A percentile compares a stretch with the other conserved stretches of the same genome.
phyloP scores from a whole-genome alignment of 2,113 vertebrate species.

The Brachypteracias leptosomus region DNA sequence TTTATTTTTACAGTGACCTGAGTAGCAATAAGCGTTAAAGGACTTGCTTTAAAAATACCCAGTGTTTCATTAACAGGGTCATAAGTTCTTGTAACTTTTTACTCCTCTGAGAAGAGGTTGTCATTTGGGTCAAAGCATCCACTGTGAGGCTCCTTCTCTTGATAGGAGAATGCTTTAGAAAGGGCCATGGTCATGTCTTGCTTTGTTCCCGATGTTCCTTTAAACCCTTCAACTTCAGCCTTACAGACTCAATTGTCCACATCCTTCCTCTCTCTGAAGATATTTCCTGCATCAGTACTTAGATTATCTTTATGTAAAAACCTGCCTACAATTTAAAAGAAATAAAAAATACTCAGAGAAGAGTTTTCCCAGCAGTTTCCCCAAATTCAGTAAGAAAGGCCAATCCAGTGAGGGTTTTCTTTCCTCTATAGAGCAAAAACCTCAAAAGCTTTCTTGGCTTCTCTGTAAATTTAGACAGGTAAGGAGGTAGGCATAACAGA shows the following conservation, averaged over 20 bases:
- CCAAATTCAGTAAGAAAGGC: background rate
- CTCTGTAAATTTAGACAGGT: background rate
- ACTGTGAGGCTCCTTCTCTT: background rate
- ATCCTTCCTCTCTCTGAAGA: background rate
- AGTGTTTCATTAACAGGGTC: background rate
- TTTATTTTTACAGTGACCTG: background rate
- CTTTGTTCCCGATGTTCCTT: background rate
- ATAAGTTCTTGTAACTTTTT: background rate
- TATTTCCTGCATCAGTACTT: background rate
- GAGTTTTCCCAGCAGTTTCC: background rate
- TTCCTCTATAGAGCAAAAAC: background rate
- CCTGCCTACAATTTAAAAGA: background rate
- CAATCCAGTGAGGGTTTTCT: background rate
- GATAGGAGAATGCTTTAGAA: background rate
- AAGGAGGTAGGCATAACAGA: background rate
- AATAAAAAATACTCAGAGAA: background rate
- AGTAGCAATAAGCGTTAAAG: background rate
- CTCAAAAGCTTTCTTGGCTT: background rate
- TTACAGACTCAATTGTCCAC: background rate
- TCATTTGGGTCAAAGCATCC: background rate
- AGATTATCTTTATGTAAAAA: background rate
- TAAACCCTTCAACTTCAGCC: background rate
- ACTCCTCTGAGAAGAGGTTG: background rate
- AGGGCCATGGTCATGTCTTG: background rate
- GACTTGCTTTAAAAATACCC: background rate